Evolutionary conservation across 1,140 invertebrate genomes (phyloP), one percentile per base, ranked within the genome.

Genomic region (Rhagoletis zephyria): DNA sequence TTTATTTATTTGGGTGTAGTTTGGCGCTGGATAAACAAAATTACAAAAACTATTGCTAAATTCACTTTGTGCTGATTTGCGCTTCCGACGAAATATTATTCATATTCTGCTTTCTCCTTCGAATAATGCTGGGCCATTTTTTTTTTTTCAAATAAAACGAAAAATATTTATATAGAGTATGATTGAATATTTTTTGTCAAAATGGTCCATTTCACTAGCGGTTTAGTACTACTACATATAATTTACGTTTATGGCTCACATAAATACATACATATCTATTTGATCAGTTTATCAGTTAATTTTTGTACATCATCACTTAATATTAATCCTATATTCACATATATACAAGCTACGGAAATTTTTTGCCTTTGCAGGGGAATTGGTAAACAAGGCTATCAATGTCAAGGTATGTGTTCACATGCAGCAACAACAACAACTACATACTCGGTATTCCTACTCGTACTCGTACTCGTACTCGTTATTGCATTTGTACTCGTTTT

Each of bases 321-420:
- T 81, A 65, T 86, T 81, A 81, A 81, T 81, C 30, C 74, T 81
- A 87, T 65, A 92, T 90, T 91, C 91, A 92, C 88, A 92, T 90
- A 91, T 91, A 92, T 91, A 91, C 89, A 91, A 91, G 91, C 90
- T 90, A 91, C 90, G 92, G 91, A 93, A 85, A 93, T 93, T 93
- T 93, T 93, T 95, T 96, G 94, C 95, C 93, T 94, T 96, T 95
- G 93, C 95, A 98, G 97, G 98, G 98, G 98, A 93, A 95, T 99
- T 92, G 92, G 98, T 93, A 99, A 99, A 94, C 99, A 99, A 95
- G 99, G 98, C 93, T 99, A 99, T 95, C 99, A 99, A 94, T 99
- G 99, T 96, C 99, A 99, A 98, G 98, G 98, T 98, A 96, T 95
- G 94, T 94, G 92, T 91, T 90, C 89, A 81, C 74, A 81, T 59